Evolutionary conservation across 2,797 vertebrate species (phyloP).

Genomic region (Mormyrops boulengeri): DNA sequence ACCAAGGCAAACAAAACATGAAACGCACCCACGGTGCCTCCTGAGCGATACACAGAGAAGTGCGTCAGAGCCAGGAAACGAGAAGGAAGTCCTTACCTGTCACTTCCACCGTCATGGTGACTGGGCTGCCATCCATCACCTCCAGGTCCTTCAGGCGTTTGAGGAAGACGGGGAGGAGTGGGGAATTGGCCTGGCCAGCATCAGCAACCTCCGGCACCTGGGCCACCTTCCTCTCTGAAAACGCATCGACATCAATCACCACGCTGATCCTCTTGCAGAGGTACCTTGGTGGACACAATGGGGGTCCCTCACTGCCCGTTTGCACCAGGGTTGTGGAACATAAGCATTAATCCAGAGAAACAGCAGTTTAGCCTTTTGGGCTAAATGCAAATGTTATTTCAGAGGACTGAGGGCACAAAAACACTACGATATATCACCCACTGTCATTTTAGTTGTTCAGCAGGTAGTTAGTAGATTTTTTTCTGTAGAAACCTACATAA

Average conservation of each 20-base stretch:
- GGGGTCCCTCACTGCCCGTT: background rate
- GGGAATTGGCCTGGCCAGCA: conserved; percentile 39
- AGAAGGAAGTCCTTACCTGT: conserved; percentile 55
- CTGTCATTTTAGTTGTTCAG: background rate
- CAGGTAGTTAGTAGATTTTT: background rate
- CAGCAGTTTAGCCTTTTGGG: background rate
- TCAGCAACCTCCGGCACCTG: conserved; percentile 41
- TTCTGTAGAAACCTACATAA: background rate
- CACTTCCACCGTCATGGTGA: conserved; percentile 81
- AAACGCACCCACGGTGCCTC: conserved; percentile 20
- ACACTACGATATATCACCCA: background rate
- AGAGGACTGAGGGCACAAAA: background rate
- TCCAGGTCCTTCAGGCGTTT: conserved; percentile 68
- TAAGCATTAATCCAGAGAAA: background rate
- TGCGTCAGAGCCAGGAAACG: background rate
- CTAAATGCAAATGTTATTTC: background rate
- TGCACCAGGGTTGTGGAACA: background rate
- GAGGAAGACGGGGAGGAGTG: conserved; percentile 65
- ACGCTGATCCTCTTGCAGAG: background rate
- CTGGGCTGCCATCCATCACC: conserved; percentile 89
- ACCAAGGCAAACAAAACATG: conserved; percentile 25
- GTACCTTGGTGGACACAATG: background rate
- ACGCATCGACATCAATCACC: conserved; percentile 12
- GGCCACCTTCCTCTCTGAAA: conserved; percentile 63
- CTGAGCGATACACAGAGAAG: background rate